Conservation (phyloP, 2,113 vertebrate species). For the Trogon melanurus region DNA sequence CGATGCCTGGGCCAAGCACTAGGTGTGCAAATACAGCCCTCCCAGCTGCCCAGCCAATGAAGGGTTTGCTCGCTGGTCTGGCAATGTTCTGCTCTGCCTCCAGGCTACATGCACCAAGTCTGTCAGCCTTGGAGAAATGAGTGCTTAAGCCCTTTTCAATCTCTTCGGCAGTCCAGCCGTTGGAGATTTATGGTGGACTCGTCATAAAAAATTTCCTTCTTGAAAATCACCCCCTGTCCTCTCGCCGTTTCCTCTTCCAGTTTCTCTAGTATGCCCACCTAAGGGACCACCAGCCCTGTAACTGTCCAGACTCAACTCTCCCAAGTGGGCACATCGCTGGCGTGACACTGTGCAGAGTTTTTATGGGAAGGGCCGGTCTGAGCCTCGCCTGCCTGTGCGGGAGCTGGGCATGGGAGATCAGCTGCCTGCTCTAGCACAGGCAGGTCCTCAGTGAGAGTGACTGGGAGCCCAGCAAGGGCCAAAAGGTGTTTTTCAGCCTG, state of each 20-base stretch:
- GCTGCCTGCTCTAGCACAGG: neutral
- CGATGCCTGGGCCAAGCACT: no score
- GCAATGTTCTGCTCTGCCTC: neutral
- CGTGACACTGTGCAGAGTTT: neutral
- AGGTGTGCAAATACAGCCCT: no score
- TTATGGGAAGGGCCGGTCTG: neutral
- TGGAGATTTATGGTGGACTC: neutral
- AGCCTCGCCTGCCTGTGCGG: neutral
- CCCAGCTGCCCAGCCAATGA: no score
- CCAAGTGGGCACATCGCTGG: neutral
- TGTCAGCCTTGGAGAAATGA: neutral
- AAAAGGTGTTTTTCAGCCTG: neutral
- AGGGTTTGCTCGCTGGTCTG: no score
- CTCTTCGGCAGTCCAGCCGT: neutral
- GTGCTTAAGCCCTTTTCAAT: constrained; percentile 48
- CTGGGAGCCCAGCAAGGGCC: neutral
- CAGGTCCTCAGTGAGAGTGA: neutral
- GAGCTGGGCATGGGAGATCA: neutral
- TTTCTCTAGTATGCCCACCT: neutral
- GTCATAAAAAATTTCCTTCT: neutral
- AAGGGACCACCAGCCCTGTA: neutral
- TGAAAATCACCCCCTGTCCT: neutral
- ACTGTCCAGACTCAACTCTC: neutral
- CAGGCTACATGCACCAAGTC: constrained; percentile 28
- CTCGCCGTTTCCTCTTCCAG: neutral